Conservation (phyloP, 1,140 invertebrate species). For the Leguminivora glycinivorella region DNA sequence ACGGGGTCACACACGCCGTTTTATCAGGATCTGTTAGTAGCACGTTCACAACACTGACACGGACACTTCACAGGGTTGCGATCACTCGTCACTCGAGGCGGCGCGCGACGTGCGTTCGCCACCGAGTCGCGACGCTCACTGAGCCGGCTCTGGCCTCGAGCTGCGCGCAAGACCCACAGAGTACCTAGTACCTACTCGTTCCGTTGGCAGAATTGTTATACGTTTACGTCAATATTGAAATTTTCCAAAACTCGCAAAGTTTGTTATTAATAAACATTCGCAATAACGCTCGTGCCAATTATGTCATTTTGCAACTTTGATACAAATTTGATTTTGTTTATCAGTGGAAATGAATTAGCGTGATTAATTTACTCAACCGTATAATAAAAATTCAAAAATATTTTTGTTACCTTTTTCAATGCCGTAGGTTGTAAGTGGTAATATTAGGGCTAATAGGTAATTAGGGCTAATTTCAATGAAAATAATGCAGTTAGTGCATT, state of each 20-base stretch:
- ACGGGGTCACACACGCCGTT: conserved; percentile 32
- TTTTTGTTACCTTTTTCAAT: too few relatives aligned
- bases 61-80: conserved; percentile 56
- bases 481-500: too few relatives aligned
- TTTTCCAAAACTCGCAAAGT: conserved; percentile 30
- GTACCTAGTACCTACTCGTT: conserved; percentile 52
- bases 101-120: conserved; percentile 1
- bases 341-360: background rate
- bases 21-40: conserved; percentile 39
- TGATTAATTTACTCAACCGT: background rate
- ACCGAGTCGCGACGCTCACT: conserved; percentile 54
- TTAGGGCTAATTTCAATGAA: too few relatives aligned
- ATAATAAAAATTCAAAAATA: background rate
- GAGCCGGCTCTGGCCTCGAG: conserved; percentile 36
- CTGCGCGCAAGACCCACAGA: conserved; percentile 69
- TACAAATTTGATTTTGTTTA: background rate
- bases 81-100: background rate
- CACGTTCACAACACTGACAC: conserved; percentile 60
- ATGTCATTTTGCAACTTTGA: conserved; percentile 13
- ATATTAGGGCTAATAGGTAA: too few relatives aligned
- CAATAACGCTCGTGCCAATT: conserved; percentile 21
- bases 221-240: conserved; percentile 47
- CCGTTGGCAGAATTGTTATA: conserved; percentile 53
- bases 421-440: too few relatives aligned
- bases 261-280: conserved; percentile 25